phyloP scores from a whole-genome alignment of 2,888 invertebrate species.

The Linnaemya vulpina region DNA sequence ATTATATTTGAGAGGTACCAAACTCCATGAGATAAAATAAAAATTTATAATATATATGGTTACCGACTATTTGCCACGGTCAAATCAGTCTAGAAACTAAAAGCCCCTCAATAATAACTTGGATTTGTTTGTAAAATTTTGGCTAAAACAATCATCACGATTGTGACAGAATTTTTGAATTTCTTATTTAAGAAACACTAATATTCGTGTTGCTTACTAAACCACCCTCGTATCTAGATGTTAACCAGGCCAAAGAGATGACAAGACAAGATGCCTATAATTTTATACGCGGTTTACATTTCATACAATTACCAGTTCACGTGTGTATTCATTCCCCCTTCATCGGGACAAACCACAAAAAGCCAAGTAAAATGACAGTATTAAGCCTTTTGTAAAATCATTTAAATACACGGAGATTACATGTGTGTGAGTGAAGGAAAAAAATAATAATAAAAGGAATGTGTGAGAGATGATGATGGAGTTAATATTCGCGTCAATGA shows the following conservation, averaged over 20 bases:
- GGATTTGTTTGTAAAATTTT: too few species aligned
- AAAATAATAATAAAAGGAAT: background rate
- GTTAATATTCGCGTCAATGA: constrained; percentile 11
- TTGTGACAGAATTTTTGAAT: too few species aligned
- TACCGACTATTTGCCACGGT: too few species aligned
- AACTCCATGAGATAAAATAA: too few species aligned
- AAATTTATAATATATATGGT: too few species aligned
- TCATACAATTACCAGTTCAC: background rate
- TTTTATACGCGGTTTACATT: constrained; percentile 46
- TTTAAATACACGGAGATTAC: constrained; percentile 64
- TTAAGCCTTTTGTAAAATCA: constrained; percentile 66
- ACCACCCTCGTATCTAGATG: background rate
- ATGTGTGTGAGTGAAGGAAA: constrained; percentile 16
- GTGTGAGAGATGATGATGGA: constrained; percentile 7
- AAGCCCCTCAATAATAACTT: too few species aligned
- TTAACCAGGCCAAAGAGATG: constrained; percentile 7
- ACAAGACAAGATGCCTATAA: constrained; percentile 66
- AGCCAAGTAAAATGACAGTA: constrained; percentile 60
- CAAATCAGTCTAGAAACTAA: too few species aligned
- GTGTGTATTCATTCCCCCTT: background rate
- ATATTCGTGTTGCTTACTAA: background rate
- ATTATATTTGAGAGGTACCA: too few species aligned
- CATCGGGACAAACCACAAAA: constrained; percentile 17
- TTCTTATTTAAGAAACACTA: too few species aligned
- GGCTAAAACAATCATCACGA: too few species aligned